phyloP scores from a whole-genome alignment of 1,140 invertebrate species.

The Nasonia giraulti region DNA sequence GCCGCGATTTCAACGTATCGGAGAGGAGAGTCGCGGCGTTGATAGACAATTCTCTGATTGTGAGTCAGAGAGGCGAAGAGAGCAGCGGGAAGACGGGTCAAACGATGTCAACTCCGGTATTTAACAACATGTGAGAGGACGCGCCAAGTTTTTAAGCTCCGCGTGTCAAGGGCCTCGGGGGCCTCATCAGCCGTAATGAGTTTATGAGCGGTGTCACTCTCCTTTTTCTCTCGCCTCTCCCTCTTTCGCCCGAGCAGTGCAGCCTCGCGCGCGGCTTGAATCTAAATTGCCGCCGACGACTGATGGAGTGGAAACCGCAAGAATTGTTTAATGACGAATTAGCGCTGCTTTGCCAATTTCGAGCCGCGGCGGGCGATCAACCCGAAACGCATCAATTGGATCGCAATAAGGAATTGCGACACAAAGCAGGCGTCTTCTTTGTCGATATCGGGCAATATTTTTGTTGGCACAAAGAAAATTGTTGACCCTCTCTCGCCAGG shows the following conservation, averaged over 20 bases:
- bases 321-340: slow-evolving; percentile 43
- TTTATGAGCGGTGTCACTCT: slow-evolving; percentile 60
- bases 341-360: slow-evolving; percentile 33
- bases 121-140: slow-evolving; percentile 66
- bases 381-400: not conserved
- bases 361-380: not conserved
- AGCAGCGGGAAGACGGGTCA: slow-evolving; percentile 67
- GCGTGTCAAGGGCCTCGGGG: slow-evolving; percentile 63
- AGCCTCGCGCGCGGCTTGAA: not conserved
- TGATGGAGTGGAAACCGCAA: slow-evolving; percentile 39
- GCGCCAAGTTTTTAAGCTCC: slow-evolving; percentile 56
- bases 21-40: not conserved
- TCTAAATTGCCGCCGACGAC: slow-evolving; percentile 26
- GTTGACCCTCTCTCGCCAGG: not conserved
- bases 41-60: slow-evolving; percentile 46
- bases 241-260: not conserved
- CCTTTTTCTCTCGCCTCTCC: not conserved
- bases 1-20: slow-evolving; percentile 37
- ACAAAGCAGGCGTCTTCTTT: no score
- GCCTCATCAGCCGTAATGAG: slow-evolving; percentile 59
- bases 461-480: not conserved
- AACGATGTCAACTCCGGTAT: slow-evolving; percentile 71
- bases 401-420: no score
- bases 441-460: no score
- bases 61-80: slow-evolving; percentile 53